phyloP scores from a whole-genome alignment of 2,888 invertebrate species.

The Agapostemon virescens region DNA sequence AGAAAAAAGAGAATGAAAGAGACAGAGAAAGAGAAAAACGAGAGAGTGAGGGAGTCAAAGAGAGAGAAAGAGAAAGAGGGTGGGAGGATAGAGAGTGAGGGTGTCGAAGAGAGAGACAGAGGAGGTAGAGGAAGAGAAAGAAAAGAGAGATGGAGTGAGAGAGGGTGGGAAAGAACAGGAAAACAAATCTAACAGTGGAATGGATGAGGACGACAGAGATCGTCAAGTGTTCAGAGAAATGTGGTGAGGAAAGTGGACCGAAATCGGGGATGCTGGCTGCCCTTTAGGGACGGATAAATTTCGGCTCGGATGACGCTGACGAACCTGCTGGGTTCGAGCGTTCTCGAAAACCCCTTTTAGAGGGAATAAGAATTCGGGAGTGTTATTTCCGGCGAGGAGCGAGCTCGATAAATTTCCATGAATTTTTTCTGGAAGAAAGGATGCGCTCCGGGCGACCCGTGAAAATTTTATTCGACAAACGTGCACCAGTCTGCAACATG shows the following conservation, averaged over 20 bases:
- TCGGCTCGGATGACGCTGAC: conserved; percentile 29
- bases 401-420: not conserved
- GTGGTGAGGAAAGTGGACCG: conserved; percentile 6
- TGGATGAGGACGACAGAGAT: conserved; percentile 24
- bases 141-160: too few species aligned
- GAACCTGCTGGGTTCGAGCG: not conserved
- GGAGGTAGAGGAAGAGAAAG: not conserved
- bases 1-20: too few species aligned
- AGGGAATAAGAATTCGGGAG: conserved; percentile 1
- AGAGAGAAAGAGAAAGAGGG: too few species aligned
- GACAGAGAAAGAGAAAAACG: too few species aligned
- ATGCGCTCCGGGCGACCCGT: not conserved
- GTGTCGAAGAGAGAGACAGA: too few species aligned
- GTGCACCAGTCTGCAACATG: not conserved
- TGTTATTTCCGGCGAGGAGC: not conserved
- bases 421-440: not conserved
- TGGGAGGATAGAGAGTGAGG: too few species aligned
- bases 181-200: conserved; percentile 9
- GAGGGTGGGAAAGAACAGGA: not conserved
- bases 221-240: conserved; percentile 3
- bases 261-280: not conserved
- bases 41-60: too few species aligned
- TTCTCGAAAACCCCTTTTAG: not conserved
- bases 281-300: conserved; percentile 19
- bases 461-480: not conserved